A percentile compares a stretch with the other conserved stretches of the same genome.
Evolutionary conservation across 2,888 invertebrate genomes (phyloP).

Genomic region (Dryococelus australis): DNA sequence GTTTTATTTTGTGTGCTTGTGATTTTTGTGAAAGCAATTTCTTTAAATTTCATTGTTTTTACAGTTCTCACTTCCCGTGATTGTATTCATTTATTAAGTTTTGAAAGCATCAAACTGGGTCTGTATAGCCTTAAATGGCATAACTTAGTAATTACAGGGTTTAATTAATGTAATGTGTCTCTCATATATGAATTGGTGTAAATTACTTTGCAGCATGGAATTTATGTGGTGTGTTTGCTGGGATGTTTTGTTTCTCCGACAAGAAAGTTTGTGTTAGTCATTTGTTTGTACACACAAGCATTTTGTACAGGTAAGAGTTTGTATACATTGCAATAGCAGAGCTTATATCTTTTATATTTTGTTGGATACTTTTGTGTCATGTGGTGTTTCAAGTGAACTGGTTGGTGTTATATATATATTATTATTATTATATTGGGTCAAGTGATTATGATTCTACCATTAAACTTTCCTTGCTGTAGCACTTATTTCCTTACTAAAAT

Average conservation of each 20-base stretch:
- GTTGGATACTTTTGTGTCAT: neutral
- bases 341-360: neutral
- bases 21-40: too few species aligned
- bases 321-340: neutral
- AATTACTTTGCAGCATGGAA: neutral
- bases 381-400: neutral
- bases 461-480: neutral
- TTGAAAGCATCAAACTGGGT: too few species aligned
- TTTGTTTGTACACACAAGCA: neutral
- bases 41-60: too few species aligned
- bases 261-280: neutral
- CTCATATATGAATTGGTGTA: too few species aligned
- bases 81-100: too few species aligned
- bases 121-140: too few species aligned
- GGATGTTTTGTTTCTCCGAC: neutral
- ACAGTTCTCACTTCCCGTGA: too few species aligned
- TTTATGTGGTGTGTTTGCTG: neutral
- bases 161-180: too few species aligned
- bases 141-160: too few species aligned
- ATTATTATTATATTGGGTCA: neutral
- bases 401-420: neutral
- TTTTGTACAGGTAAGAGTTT: neutral
- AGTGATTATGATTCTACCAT: neutral
- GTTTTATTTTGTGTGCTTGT: too few species aligned
- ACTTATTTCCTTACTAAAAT: neutral